A percentile compares a stretch with the other conserved stretches of the same genome.
These are phyloP conservation scores for Uropsilus gracilis DNA, from an alignment of 2,113 vertebrate species.

Conservation along the genomic window DNA sequence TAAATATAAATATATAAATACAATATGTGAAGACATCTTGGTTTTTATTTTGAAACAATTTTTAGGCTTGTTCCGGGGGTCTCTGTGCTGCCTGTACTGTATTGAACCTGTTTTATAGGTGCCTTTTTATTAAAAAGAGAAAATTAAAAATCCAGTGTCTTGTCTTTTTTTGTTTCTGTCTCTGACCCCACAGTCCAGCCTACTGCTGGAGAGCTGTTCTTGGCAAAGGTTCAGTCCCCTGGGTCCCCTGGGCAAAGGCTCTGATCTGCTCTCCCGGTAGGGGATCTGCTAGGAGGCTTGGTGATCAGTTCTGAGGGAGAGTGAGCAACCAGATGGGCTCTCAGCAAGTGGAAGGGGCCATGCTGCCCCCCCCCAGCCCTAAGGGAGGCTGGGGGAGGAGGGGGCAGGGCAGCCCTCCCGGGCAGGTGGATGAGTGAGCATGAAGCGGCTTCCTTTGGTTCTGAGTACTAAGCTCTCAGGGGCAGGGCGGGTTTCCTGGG, in stretches of 20 bases:
- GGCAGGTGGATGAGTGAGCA: background rate
- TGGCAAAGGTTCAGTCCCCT: background rate
- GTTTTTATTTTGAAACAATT: conserved; percentile 91
- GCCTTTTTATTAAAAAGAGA: conserved; percentile 92
- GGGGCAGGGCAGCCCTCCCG: background rate
- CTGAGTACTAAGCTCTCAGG: conserved; percentile 42
- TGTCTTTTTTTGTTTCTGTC: conserved; percentile 28
- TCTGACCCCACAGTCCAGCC: background rate
- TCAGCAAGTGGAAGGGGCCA: background rate
- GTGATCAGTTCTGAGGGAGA: background rate
- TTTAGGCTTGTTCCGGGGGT: conserved; percentile 91
- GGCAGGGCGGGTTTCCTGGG: conserved; percentile 42
- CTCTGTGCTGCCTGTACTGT: conserved; percentile 91
- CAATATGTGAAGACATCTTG: conserved; percentile 90
- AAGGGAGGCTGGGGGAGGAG: background rate
- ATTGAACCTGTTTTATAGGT: conserved; percentile 93
- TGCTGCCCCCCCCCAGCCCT: background rate
- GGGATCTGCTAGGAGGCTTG: background rate
- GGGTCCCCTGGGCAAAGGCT: background rate
- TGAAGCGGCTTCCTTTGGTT: conserved; percentile 58
- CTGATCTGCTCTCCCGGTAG: background rate
- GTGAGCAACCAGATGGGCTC: background rate
- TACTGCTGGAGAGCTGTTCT: background rate
- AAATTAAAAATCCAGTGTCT: conserved; percentile 79
- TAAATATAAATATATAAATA: conserved; percentile 92